A percentile compares a stretch with the other conserved stretches of the same genome.
phyloP scores from a whole-genome alignment of 2,797 vertebrate species.

The Argyrosomus regius region DNA sequence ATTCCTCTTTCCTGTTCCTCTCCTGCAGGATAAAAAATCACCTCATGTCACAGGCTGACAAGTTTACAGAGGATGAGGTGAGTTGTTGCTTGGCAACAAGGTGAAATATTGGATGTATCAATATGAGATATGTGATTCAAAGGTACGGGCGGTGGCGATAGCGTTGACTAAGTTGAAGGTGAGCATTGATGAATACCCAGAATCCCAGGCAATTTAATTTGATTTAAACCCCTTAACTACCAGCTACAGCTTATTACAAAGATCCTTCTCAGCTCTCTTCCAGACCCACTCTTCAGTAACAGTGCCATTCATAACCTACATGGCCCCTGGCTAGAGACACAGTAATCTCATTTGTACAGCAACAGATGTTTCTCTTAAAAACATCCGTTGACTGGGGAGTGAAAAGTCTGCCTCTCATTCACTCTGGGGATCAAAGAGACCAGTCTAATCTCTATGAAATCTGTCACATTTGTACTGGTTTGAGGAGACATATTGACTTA shows the following conservation, averaged over 20 bases:
- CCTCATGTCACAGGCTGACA: conserved; percentile 90
- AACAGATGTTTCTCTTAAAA: conserved; percentile 86
- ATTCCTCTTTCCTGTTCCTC: conserved; percentile 45
- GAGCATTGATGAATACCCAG: conserved; percentile 63
- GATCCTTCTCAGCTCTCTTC: conserved; percentile 68
- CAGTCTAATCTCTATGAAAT: conserved; percentile 74
- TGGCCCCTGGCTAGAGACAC: conserved; percentile 74
- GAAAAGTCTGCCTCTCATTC: conserved; percentile 73
- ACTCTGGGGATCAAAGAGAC: conserved; percentile 77
- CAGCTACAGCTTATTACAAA: conserved; percentile 70
- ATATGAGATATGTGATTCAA: conserved; percentile 57
- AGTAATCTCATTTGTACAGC: conserved; percentile 83
- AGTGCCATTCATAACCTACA: conserved; percentile 77
- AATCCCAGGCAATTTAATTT: conserved; percentile 63
- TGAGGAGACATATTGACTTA: conserved; percentile 72
- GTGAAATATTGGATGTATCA: conserved; percentile 71
- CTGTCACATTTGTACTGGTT: conserved; percentile 74
- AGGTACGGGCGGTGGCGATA: conserved; percentile 25
- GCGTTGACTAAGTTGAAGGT: conserved; percentile 56
- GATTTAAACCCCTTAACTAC: conserved; percentile 70
- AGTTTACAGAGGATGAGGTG: conserved; percentile 92
- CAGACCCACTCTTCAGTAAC: conserved; percentile 58
- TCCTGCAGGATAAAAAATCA: conserved; percentile 89
- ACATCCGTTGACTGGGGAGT: conserved; percentile 75
- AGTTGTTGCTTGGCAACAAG: conserved; percentile 81